Percentiles rank a stretch among this genome's conserved stretches.
Conservation (phyloP, 2,888 invertebrate genomes). For the Schizotus pectinicornis region DNA sequence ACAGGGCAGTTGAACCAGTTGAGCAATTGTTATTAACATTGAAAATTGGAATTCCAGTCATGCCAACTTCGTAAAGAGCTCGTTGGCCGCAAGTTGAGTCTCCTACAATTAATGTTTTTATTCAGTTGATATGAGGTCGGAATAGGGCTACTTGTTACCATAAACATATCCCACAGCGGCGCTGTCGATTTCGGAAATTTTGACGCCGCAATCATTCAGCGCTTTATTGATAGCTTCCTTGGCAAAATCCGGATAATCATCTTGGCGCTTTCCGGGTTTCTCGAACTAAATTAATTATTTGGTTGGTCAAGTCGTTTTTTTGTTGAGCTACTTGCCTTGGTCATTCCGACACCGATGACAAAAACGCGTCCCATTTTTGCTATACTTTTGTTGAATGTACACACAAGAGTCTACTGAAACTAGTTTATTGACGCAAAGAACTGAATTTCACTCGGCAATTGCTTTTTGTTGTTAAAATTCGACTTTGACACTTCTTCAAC, state of each 20-base stretch:
- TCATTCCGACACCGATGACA: conserved; percentile 97
- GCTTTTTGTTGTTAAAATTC: conserved; percentile 5
- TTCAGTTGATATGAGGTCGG: not conserved
- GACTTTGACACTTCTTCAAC: conserved; percentile 24
- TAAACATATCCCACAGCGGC: conserved; percentile 94
- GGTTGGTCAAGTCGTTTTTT: not conserved
- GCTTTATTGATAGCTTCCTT: conserved; percentile 92
- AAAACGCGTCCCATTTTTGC: conserved; percentile 67
- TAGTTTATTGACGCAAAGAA: conserved; percentile 9
- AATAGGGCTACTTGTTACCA: conserved; percentile 61
- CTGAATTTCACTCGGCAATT: not conserved
- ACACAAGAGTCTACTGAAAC: not conserved
- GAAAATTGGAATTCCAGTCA: conserved; percentile 96
- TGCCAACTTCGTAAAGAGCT: conserved; percentile 90
- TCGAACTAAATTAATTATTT: conserved; percentile 70
- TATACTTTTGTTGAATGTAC: not conserved
- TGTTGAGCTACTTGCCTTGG: conserved; percentile 69
- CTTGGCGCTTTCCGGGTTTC: conserved; percentile 83
- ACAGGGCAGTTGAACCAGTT: conserved; percentile 92
- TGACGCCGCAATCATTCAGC: conserved; percentile 79
- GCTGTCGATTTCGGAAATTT: conserved; percentile 81
- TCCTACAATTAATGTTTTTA: conserved; percentile 59
- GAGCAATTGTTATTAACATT: conserved; percentile 99
- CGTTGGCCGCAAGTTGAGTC: conserved; percentile 97
- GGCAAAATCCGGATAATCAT: conserved; percentile 95